Conservation (phyloP, 92 coral and sea anemone genomes). For the Zoanthus gigantus region DNA sequence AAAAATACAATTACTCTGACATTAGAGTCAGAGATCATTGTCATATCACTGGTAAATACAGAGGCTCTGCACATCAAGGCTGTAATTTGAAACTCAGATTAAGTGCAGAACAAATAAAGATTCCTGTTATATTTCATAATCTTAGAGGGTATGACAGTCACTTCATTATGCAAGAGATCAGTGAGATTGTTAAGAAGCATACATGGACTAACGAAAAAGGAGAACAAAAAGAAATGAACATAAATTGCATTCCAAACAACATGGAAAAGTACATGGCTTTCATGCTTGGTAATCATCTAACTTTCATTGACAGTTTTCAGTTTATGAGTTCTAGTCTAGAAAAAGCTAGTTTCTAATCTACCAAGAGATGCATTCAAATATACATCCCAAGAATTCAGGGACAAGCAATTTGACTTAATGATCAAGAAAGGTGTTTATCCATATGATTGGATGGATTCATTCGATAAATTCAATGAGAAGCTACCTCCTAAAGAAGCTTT, state of each 20-base stretch:
- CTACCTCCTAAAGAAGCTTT: conserved; percentile 39
- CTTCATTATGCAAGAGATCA: neutral
- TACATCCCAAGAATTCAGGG: too few relatives aligned
- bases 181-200: conserved; percentile 5
- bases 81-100: too few relatives aligned
- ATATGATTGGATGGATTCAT: conserved; percentile 23
- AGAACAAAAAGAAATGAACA: neutral
- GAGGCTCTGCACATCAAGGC: too few relatives aligned
- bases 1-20: too few relatives aligned
- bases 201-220: neutral
- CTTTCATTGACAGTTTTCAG: conserved; percentile 37
- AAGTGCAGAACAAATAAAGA: too few relatives aligned
- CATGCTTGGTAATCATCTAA: conserved; percentile 28
- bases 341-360: conserved; percentile 33
- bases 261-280: conserved; percentile 41
- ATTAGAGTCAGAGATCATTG: too few relatives aligned
- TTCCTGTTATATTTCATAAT: too few relatives aligned
- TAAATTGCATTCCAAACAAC: conserved; percentile 29
- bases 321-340: conserved; percentile 41
- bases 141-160: too few relatives aligned
- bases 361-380: neutral
- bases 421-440: too few relatives aligned
- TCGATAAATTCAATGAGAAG: conserved; percentile 41
- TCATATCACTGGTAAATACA: too few relatives aligned
- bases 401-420: too few relatives aligned